These are phyloP conservation scores for Romanogobio albipinnatus DNA, from an alignment of 2,113 vertebrate genomes.

Conservation along the genomic window DNA sequence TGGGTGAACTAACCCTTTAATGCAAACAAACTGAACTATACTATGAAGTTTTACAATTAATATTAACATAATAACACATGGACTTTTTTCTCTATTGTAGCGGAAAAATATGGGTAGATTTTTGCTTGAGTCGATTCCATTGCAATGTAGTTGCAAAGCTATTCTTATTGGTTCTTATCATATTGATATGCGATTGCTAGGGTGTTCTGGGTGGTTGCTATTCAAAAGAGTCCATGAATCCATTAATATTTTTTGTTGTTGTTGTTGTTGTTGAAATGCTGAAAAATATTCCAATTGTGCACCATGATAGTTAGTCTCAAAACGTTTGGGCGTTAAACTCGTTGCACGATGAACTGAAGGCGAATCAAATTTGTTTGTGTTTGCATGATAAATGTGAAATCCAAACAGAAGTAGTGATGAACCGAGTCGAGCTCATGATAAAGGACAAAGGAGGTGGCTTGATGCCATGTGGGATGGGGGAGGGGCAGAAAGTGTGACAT, in stretches of 20 bases:
- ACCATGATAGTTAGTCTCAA: background rate
- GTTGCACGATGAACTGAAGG: background rate
- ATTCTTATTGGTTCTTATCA: background rate
- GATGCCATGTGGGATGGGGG: constrained; percentile 37
- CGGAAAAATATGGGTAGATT: background rate
- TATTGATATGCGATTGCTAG: background rate
- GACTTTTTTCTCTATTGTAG: background rate
- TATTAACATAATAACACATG: background rate
- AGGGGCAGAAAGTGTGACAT: constrained; percentile 27
- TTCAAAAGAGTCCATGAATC: background rate
- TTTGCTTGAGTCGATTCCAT: background rate
- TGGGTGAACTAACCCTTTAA: too few species aligned
- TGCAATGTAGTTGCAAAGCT: background rate
- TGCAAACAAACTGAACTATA: background rate
- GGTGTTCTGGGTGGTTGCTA: background rate
- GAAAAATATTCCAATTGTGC: background rate
- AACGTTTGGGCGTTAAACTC: background rate
- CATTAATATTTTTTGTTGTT: too few species aligned
- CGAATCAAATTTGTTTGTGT: background rate
- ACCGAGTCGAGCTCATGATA: constrained; percentile 19
- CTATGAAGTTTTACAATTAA: background rate
- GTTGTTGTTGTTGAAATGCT: background rate
- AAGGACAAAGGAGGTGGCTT: constrained; percentile 50
- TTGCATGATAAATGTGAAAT: background rate
- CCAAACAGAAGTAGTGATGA: constrained; percentile 21